These are phyloP conservation scores for Garra rufa DNA, from an alignment of 2,113 vertebrate species.

Conservation along the genomic window DNA sequence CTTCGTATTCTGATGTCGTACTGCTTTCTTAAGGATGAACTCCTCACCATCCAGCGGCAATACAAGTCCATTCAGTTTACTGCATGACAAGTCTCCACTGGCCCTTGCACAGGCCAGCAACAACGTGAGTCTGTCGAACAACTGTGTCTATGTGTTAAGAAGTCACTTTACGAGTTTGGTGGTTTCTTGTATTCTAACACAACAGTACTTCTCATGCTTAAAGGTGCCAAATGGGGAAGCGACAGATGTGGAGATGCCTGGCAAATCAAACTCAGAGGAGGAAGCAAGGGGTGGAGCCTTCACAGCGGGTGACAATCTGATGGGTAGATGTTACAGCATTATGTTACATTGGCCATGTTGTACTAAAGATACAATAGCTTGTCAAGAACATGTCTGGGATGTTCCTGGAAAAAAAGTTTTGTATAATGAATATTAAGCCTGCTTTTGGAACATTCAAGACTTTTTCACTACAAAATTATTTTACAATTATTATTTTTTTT, in stretches of 20 bases:
- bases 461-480: background rate
- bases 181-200: background rate
- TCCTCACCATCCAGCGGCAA: slow-evolving; percentile 84
- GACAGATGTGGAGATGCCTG: slow-evolving; percentile 75
- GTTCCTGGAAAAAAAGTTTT: background rate
- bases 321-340: slow-evolving; percentile 71
- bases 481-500: background rate
- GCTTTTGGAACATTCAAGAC: background rate
- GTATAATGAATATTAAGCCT: background rate
- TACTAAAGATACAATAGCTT: background rate
- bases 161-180: background rate
- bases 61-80: slow-evolving; percentile 79
- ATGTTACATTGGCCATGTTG: background rate
- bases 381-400: background rate
- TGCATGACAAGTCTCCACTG: slow-evolving; percentile 79
- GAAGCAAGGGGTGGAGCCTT: slow-evolving; percentile 72
- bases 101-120: slow-evolving; percentile 71
- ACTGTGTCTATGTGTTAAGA: background rate
- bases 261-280: slow-evolving; percentile 75
- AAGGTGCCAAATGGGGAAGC: slow-evolving; percentile 84
- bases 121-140: slow-evolving; percentile 75
- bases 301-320: slow-evolving; percentile 75
- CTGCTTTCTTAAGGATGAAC: slow-evolving; percentile 76
- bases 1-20: background rate
- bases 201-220: slow-evolving; percentile 20